These are phyloP conservation scores for Sylvicola cinctus DNA, from an alignment of 2,888 invertebrate genomes.

Conservation along the genomic window DNA sequence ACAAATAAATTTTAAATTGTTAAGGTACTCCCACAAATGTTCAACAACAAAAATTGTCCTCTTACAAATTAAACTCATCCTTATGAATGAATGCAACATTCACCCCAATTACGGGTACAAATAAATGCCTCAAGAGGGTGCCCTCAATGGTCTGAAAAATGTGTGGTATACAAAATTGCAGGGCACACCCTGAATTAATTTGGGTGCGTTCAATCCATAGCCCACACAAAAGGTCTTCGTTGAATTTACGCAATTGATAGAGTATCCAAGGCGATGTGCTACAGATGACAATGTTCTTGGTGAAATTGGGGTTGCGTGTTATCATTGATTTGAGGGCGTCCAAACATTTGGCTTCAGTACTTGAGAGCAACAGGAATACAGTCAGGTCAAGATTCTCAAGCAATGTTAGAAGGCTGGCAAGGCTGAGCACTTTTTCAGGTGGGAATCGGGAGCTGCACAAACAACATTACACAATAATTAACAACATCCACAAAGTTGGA, in stretches of 20 bases:
- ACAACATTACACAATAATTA: not conserved
- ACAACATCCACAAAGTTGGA: not conserved
- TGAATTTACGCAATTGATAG: constrained; percentile 23
- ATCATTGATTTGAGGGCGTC: constrained; percentile 18
- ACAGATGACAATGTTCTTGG: constrained; percentile 18
- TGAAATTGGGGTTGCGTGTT: constrained; percentile 15
- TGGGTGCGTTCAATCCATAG: constrained; percentile 24
- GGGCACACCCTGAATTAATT: no score
- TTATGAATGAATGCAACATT: constrained; percentile 24
- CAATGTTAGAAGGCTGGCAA: constrained; percentile 18
- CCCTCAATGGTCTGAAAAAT: constrained; percentile 24
- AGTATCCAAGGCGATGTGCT: constrained; percentile 22
- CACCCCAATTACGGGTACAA: constrained; percentile 24
- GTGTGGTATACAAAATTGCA: constrained; percentile 22
- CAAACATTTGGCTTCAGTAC: constrained; percentile 18
- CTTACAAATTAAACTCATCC: constrained; percentile 25
- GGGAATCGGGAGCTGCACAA: constrained; percentile 19
- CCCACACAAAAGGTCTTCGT: constrained; percentile 23
- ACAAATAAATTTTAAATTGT: constrained; percentile 4
- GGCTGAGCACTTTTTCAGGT: constrained; percentile 19
- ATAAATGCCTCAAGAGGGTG: constrained; percentile 23
- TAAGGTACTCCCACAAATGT: no score
- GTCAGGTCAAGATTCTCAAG: constrained; percentile 18
- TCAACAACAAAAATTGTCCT: constrained; percentile 3
- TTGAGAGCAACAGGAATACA: constrained; percentile 20